Evolutionary conservation across 2,113 vertebrate genomes (phyloP).

Genomic region (Neotragus moschatus): DNA sequence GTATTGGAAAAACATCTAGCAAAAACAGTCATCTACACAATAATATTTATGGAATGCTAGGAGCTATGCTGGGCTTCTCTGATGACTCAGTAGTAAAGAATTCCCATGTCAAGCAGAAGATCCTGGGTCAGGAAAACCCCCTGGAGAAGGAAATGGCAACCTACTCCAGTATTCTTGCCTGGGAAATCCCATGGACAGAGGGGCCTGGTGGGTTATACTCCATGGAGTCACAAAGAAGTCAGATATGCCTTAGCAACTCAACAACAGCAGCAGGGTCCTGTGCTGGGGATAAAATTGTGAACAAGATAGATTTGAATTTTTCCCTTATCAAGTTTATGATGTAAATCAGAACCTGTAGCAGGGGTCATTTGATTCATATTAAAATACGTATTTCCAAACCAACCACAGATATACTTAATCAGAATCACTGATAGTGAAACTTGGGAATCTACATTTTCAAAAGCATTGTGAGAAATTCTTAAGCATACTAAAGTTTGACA

Average conservation of each 20-base stretch:
- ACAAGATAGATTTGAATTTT: not conserved
- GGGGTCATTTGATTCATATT: not conserved
- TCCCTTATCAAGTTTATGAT: not conserved
- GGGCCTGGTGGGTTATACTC: not conserved
- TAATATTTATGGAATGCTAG: not conserved
- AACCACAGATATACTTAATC: not conserved
- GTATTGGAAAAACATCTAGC: not conserved
- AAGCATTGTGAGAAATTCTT: not conserved
- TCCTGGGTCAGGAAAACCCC: not conserved
- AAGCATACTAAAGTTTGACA: not conserved
- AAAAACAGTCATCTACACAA: not conserved
- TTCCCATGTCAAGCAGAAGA: not conserved
- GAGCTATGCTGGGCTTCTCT: not conserved
- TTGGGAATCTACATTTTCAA: not conserved
- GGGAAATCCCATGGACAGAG: not conserved
- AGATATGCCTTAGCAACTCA: not conserved
- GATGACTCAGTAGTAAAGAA: not conserved
- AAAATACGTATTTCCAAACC: not conserved
- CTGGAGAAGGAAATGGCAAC: not conserved
- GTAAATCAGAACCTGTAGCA: not conserved
- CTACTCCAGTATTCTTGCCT: not conserved
- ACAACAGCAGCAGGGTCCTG: not conserved
- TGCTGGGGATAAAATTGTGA: not conserved
- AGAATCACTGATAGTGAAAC: not conserved
- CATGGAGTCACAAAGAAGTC: not conserved